phyloP scores from a whole-genome alignment of 2,888 invertebrate genomes.

The Cheilosia urbana region DNA sequence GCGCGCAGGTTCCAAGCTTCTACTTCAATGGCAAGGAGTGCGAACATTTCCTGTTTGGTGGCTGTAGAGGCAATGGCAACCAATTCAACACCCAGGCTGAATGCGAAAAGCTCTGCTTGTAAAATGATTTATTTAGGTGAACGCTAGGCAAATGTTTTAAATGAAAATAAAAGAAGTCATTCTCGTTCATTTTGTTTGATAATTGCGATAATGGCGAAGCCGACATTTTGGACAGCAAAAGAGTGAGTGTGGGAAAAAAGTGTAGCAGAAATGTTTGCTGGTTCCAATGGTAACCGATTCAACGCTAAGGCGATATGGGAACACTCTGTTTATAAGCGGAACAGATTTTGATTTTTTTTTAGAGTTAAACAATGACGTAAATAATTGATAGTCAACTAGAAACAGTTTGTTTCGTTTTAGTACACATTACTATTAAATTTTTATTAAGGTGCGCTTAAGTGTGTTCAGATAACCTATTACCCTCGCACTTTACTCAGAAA shows the following conservation, averaged over 20 bases:
- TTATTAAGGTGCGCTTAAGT: neutral
- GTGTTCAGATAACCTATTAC: neutral
- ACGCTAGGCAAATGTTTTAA: too few relatives aligned
- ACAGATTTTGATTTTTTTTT: neutral
- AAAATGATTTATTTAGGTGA: neutral
- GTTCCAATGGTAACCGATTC: conserved; percentile 77
- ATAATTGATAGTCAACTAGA: neutral
- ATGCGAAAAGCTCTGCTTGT: conserved; percentile 77
- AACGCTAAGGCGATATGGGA: conserved; percentile 75
- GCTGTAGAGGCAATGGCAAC: conserved; percentile 74
- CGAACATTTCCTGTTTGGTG: conserved; percentile 76
- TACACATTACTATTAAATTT: too few relatives aligned
- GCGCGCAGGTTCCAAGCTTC: neutral
- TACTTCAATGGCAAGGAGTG: conserved; percentile 75
- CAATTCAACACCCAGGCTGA: conserved; percentile 75
- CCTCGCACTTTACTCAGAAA: neutral
- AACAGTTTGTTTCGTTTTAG: too few relatives aligned
- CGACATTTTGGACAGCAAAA: too few relatives aligned
- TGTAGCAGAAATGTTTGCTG: conserved; percentile 69
- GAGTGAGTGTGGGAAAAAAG: too few relatives aligned
- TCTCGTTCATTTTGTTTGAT: neutral
- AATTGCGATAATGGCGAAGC: too few relatives aligned
- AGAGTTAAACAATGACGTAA: neutral
- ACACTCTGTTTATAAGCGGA: conserved; percentile 69
- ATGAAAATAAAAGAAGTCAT: neutral